phyloP scores from a whole-genome alignment of 2,797 vertebrate species.

The Cynodonichthys magdalenae region DNA sequence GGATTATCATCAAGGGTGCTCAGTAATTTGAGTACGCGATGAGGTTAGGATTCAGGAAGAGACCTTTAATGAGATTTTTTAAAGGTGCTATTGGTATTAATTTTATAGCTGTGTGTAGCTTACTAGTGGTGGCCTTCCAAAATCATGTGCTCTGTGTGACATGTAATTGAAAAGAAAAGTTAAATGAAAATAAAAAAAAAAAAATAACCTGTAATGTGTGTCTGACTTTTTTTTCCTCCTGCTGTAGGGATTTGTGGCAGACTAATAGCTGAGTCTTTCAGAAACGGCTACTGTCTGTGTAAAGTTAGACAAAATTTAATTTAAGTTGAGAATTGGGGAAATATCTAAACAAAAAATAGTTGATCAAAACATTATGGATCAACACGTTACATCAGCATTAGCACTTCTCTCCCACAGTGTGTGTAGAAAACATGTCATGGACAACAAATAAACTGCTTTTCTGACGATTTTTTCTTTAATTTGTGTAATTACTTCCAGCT shows the following conservation, averaged over 20 bases:
- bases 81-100: constrained; percentile 34
- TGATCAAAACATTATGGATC: no score
- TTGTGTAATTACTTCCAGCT: neutral
- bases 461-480: neutral
- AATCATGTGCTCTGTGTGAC: constrained; percentile 21
- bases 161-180: constrained; percentile 32
- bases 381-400: no score
- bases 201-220: constrained; percentile 18
- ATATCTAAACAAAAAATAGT: no score
- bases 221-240: neutral
- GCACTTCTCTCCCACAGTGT: no score
- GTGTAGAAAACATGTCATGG: no score
- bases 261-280: constrained; percentile 6
- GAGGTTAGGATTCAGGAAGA: constrained; percentile 50
- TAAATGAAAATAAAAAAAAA: constrained; percentile 33
- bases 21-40: constrained; percentile 64
- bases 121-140: constrained; percentile 25
- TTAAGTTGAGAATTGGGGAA: no score
- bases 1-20: constrained; percentile 47
- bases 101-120: constrained; percentile 30
- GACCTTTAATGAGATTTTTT: constrained; percentile 60
- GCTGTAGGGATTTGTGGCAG: constrained; percentile 2
- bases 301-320: no score
- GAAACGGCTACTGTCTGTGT: neutral
- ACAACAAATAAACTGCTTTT: no score